Percentiles rank a stretch among this genome's conserved stretches.
Evolutionary conservation across 2,888 invertebrate species (phyloP).

Genomic region (Drosophila paranaensis): DNA sequence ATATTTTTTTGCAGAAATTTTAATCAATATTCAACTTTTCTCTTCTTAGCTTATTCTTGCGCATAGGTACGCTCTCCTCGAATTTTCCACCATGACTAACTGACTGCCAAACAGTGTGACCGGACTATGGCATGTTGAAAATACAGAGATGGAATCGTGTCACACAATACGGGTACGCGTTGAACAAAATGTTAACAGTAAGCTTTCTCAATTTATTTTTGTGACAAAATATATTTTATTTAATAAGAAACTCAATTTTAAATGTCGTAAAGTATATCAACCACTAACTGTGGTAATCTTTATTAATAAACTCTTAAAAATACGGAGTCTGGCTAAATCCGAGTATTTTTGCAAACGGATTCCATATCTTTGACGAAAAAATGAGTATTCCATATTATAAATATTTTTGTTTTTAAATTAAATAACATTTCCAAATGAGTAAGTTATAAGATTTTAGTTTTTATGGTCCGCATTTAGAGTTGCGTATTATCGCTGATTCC

Average conservation of each 20-base stretch:
- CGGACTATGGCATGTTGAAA: slow-evolving; percentile 14
- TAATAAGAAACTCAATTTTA: too few relatives aligned
- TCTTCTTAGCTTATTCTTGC: slow-evolving; percentile 73
- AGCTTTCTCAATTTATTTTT: neutral
- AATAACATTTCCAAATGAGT: slow-evolving; percentile 1
- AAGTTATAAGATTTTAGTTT: neutral
- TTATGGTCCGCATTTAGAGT: neutral
- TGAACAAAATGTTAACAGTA: neutral
- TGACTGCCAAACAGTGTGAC: slow-evolving; percentile 30
- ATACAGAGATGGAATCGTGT: slow-evolving; percentile 20
- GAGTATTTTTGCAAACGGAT: too few relatives aligned
- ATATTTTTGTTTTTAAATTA: neutral
- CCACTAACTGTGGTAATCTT: too few relatives aligned
- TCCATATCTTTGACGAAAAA: too few relatives aligned
- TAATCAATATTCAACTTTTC: slow-evolving; percentile 72
- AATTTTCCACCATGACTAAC: slow-evolving; percentile 82
- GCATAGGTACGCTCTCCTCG: slow-evolving; percentile 79
- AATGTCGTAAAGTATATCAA: too few relatives aligned
- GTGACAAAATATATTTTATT: too few relatives aligned
- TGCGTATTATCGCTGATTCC: neutral
- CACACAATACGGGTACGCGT: neutral
- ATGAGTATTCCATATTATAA: neutral
- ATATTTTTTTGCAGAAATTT: slow-evolving; percentile 78
- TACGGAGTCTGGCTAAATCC: too few relatives aligned
- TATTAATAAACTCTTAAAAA: too few relatives aligned